Percentiles rank a stretch among this genome's conserved stretches.
phyloP scores from a whole-genome alignment of 2,797 vertebrate genomes.

The Diceros bicornis region DNA sequence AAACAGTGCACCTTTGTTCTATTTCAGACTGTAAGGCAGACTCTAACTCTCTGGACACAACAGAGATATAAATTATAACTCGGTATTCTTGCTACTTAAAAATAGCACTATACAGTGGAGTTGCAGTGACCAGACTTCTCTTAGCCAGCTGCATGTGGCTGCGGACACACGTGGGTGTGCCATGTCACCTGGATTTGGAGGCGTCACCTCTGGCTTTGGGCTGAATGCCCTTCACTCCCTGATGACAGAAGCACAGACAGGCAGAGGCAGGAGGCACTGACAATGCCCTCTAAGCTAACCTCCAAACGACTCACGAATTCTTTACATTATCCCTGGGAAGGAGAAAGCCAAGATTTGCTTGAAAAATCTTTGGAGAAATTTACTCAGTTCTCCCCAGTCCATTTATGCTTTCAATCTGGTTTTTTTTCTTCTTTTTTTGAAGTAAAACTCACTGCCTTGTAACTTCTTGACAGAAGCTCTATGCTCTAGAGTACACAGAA shows the following conservation, averaged over 20 bases:
- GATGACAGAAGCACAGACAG: not conserved
- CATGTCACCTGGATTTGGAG: not conserved
- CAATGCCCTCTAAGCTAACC: not conserved
- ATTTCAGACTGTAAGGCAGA: not conserved
- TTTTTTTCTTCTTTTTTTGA: conserved; percentile 29
- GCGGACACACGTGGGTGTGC: accelerated
- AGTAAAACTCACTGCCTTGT: conserved; percentile 50
- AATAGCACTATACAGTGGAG: not conserved
- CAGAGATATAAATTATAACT: not conserved
- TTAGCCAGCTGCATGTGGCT: not conserved
- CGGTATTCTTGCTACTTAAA: not conserved
- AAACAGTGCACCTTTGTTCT: not conserved
- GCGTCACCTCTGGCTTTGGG: not conserved
- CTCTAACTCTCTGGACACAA: not conserved
- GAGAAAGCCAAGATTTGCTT: not conserved
- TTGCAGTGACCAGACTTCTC: not conserved
- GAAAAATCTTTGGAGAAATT: conserved; percentile 53
- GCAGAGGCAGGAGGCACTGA: not conserved
- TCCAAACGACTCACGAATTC: not conserved
- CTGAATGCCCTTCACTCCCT: not conserved
- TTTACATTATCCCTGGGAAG: not conserved
- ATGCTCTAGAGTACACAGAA: conserved; percentile 60
- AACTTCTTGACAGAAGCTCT: conserved; percentile 59
- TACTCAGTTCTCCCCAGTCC: not conserved
- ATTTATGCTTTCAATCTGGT: conserved; percentile 47